These are phyloP conservation scores for Phataginus tricuspis DNA, from an alignment of 2,797 vertebrate species.

Conservation along the genomic window DNA sequence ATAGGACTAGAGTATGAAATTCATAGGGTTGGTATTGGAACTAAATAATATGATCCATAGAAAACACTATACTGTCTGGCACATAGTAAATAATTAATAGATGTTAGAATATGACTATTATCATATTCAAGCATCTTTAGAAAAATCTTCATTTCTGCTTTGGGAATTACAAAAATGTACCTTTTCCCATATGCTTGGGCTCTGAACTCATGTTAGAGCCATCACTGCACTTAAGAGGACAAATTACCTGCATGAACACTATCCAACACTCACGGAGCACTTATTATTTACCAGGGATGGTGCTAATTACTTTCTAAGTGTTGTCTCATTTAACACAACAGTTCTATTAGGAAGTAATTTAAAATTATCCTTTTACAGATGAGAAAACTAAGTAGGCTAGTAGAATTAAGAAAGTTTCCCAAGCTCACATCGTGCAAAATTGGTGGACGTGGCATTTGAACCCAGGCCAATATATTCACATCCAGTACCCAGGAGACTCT, in stretches of 20 bases:
- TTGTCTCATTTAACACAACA: background rate
- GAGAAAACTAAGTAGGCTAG: background rate
- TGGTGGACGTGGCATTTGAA: background rate
- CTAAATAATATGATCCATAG: background rate
- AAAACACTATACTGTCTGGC: background rate
- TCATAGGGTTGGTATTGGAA: background rate
- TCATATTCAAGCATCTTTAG: background rate
- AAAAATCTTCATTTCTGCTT: background rate
- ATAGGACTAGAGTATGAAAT: background rate
- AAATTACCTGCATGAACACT: background rate
- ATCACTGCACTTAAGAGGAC: background rate
- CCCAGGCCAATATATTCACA: fast-evolving
- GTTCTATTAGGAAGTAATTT: background rate
- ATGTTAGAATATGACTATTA: background rate
- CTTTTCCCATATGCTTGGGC: background rate
- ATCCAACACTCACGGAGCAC: background rate
- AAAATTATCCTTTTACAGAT: background rate
- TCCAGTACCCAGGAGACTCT: background rate
- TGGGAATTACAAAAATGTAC: background rate
- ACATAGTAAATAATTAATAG: slow-evolving; percentile 30
- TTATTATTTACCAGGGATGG: background rate
- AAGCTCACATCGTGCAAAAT: fast-evolving
- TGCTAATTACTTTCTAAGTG: background rate
- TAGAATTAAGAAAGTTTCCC: background rate
- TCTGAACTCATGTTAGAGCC: background rate